Evolutionary conservation across 2,797 vertebrate species (phyloP), one percentile per base, ranked within the genome.

Genomic region (Parotocinclus haroldoi): DNA sequence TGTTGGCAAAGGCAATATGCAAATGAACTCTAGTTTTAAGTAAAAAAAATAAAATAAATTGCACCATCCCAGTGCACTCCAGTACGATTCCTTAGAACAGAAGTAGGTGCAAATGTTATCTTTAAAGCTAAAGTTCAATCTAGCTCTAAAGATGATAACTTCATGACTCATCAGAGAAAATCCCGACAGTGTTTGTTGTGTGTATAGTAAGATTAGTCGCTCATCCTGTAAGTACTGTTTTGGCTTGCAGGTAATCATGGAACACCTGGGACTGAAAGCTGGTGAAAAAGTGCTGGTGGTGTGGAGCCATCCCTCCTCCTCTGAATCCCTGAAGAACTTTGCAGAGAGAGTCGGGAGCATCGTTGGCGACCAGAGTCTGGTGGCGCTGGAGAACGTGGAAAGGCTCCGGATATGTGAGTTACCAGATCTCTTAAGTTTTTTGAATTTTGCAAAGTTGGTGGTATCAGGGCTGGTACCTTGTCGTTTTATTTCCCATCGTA

Each of bases 351-450:
- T 96, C 42, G 82, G 84, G 3, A 60, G 45, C 0, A 1, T 74
- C 0, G 90, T 94, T 8, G 93, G 93, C 44, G 53, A 72, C 0
- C 82, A 83, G 7, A 89, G 83, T 46, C 83, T 53, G 0, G 84
- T 98, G 7, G 86, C 85, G 0, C 83, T 95, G 71, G 96, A 97
- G 80, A 97, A 98, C 9, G 56, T 92, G 66, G 85, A 91, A 61
- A 90, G 89, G 16, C 80, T 99, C 12, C 19, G 83, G 63, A 80
- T 89, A 2, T 95, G 96, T 99, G 78, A 90, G 91, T 88, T 66
- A 55, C 39, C 17, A 52, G 14, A 44, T 37, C 10, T 5, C 9
- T 4, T 39, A 40, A 9, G 5, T 40, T 10, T 61, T 13, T 38
- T 13, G 17, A 37, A n/a, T 48, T 12, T 37, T 38, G 38, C 10